Conservation (phyloP, 2,113 vertebrate species). For the Chamaetylas fuelleborni region DNA sequence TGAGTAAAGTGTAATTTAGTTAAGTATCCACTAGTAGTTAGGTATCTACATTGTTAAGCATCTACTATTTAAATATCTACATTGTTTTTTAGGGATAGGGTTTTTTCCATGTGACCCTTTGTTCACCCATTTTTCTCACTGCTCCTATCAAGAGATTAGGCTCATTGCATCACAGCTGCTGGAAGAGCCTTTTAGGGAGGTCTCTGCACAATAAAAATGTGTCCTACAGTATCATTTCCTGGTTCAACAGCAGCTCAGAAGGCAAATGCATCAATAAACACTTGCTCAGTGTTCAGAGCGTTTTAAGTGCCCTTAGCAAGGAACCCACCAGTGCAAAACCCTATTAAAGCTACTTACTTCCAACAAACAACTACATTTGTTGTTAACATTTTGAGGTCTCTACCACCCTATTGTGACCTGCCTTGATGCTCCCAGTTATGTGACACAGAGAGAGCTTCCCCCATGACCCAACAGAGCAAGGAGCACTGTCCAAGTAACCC, state of each 20-base stretch:
- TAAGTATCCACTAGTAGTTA: background rate
- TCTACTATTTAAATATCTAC: background rate
- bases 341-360: background rate
- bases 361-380: background rate
- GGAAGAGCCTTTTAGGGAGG: background rate
- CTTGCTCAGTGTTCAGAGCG: background rate
- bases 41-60: background rate
- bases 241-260: background rate
- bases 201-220: background rate
- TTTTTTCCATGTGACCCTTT: background rate
- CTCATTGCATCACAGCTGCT: background rate
- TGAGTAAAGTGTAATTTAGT: background rate
- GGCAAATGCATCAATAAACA: background rate
- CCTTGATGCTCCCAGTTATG: background rate
- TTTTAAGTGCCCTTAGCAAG: background rate
- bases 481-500: background rate
- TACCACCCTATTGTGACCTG: background rate
- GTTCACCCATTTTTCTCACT: background rate
- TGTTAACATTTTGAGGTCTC: background rate
- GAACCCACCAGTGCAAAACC: background rate
- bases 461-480: fast-evolving
- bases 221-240: background rate
- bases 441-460: background rate
- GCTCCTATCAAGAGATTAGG: background rate
- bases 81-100: background rate